Evolutionary conservation across 1,140 invertebrate genomes (phyloP).

Genomic region (Papilio aristodemus): DNA sequence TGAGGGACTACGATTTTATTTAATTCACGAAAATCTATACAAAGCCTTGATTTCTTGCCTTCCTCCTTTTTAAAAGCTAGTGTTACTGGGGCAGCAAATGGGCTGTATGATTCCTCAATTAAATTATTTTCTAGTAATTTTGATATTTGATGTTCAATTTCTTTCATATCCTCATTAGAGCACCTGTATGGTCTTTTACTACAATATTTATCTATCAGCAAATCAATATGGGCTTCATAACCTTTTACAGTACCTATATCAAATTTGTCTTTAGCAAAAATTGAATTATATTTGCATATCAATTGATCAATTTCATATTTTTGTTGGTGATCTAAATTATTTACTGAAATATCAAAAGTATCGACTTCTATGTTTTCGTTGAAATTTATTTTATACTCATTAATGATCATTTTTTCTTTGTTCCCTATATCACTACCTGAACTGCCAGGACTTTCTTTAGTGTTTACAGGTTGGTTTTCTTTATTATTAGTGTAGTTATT

Average conservation of each 20-base stretch:
- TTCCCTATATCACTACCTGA: too few relatives aligned
- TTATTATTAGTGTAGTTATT: too few relatives aligned
- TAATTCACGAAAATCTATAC: neutral
- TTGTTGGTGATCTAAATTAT: constrained; percentile 33
- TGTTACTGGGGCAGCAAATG: neutral
- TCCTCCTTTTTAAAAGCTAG: constrained; percentile 6
- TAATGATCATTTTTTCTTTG: too few relatives aligned
- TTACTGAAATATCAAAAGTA: too few relatives aligned
- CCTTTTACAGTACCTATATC: constrained; percentile 22
- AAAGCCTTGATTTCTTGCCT: neutral
- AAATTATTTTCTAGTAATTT: constrained; percentile 19
- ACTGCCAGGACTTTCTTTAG: too few relatives aligned
- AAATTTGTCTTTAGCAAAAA: constrained; percentile 21
- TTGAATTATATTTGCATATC: constrained; percentile 20
- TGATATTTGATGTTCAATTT: constrained; percentile 11
- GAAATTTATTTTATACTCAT: too few relatives aligned
- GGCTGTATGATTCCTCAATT: constrained; percentile 9
- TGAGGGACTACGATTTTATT: neutral
- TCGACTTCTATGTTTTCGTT: constrained; percentile 28
- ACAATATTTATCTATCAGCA: constrained; percentile 24
- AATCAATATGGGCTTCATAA: constrained; percentile 32
- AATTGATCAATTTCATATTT: constrained; percentile 34
- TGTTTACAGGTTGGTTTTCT: too few relatives aligned
- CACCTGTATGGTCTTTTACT: constrained; percentile 20
- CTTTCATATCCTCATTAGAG: constrained; percentile 19